A percentile compares a stretch with the other conserved stretches of the same genome.
These are phyloP conservation scores for Ceramica pisi DNA, from an alignment of 2,888 invertebrate species.

Conservation along the genomic window DNA sequence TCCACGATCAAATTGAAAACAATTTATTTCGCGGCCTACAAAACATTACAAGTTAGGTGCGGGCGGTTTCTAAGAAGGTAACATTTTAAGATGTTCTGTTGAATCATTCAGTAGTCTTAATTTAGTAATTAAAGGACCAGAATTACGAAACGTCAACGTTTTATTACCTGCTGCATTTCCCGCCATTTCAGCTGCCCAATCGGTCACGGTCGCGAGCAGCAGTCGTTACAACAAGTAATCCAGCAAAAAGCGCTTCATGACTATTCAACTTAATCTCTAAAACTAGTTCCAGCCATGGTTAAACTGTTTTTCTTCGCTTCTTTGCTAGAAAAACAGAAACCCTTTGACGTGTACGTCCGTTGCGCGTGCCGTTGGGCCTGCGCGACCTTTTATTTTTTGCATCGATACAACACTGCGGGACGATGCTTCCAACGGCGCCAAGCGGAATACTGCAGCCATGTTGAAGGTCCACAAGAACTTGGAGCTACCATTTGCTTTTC, in stretches of 20 bases:
- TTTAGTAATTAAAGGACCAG: not conserved
- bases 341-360: slow-evolving; percentile 55
- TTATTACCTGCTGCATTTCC: slow-evolving; percentile 22
- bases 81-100: not conserved
- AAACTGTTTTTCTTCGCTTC: slow-evolving; percentile 45
- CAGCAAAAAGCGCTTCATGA: slow-evolving; percentile 35
- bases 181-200: slow-evolving; percentile 32
- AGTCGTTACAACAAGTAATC: slow-evolving; percentile 41
- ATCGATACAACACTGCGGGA: slow-evolving; percentile 55
- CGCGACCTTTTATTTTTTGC: slow-evolving; percentile 85
- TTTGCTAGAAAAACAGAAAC: slow-evolving; percentile 49
- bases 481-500: slow-evolving; percentile 31
- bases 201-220: slow-evolving; percentile 47
- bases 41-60: not conserved
- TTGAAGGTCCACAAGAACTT: slow-evolving; percentile 37
- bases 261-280: slow-evolving; percentile 51
- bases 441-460: slow-evolving; percentile 47
- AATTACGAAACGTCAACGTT: slow-evolving; percentile 31
- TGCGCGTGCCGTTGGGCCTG: slow-evolving; percentile 83
- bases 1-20: not conserved
- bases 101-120: not conserved
- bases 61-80: not conserved
- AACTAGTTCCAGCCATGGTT: slow-evolving; percentile 47
- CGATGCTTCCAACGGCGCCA: slow-evolving; percentile 63
- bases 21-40: not conserved